Conservation (phyloP, 1,140 invertebrate species). For the Tetramorium parvispinum region DNA sequence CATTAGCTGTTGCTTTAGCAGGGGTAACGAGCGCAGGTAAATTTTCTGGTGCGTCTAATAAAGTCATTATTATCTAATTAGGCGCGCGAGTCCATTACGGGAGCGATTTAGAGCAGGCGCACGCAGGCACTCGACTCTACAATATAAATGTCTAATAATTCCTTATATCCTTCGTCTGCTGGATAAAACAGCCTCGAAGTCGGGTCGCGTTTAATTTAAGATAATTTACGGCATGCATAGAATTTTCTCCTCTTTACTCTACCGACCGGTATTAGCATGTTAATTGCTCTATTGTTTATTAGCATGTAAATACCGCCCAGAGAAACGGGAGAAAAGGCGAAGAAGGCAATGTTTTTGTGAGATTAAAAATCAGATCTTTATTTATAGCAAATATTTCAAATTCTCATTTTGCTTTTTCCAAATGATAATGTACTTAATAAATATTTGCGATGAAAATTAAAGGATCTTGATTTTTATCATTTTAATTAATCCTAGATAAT, state of each 20-base stretch:
- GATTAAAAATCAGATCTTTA: background rate
- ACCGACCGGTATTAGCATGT: slow-evolving; percentile 27
- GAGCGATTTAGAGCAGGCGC: slow-evolving; percentile 32
- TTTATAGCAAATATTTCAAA: background rate
- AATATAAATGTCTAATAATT: slow-evolving; percentile 46
- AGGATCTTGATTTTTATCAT: background rate
- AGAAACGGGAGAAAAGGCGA: background rate
- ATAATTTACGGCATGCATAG: background rate
- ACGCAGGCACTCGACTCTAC: background rate
- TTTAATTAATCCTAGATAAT: background rate
- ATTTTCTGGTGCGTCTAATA: slow-evolving; percentile 56
- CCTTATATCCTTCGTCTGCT: background rate
- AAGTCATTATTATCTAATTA: slow-evolving; percentile 61
- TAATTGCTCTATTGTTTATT: slow-evolving; percentile 12
- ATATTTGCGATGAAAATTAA: background rate
- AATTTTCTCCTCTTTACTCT: slow-evolving; percentile 8
- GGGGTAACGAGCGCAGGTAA: slow-evolving; percentile 34
- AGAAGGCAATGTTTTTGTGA: background rate
- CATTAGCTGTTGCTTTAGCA: slow-evolving; percentile 33
- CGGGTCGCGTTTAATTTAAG: slow-evolving; percentile 1
- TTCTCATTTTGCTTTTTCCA: background rate
- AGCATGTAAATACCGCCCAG: slow-evolving; percentile 22
- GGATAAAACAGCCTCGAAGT: background rate
- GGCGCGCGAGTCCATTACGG: slow-evolving; percentile 30
- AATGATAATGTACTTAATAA: background rate